A percentile compares a stretch with the other conserved stretches of the same genome.
Evolutionary conservation across 1,140 invertebrate genomes (phyloP).

Genomic region (Eupeodes corollae): DNA sequence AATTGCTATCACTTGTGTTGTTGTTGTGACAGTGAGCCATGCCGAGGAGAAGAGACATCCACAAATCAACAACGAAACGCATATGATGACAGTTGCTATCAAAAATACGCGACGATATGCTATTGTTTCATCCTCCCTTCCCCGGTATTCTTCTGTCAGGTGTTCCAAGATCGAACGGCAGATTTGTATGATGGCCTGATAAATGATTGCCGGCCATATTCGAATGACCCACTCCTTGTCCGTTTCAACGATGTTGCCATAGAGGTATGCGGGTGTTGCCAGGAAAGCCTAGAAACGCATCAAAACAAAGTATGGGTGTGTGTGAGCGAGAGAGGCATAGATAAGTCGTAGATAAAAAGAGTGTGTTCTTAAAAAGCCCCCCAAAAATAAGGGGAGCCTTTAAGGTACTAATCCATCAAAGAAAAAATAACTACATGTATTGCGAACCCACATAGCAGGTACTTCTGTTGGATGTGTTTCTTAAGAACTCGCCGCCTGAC

Average conservation of each 20-base stretch:
- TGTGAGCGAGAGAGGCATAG: too few relatives aligned
- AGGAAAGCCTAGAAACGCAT: slow-evolving; percentile 22
- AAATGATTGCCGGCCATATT: slow-evolving; percentile 34
- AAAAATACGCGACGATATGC: slow-evolving; percentile 26
- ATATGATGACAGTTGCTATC: slow-evolving; percentile 26
- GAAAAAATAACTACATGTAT: slow-evolving; percentile 25
- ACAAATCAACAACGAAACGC: slow-evolving; percentile 28
- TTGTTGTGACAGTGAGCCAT: slow-evolving; percentile 29
- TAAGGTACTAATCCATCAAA: too few relatives aligned
- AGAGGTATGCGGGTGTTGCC: slow-evolving; percentile 31
- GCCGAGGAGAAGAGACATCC: slow-evolving; percentile 33
- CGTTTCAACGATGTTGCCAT: slow-evolving; percentile 33
- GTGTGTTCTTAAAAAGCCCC: too few relatives aligned
- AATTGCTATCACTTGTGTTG: slow-evolving; percentile 31
- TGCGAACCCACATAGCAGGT: slow-evolving; percentile 35
- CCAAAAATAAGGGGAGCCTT: too few relatives aligned
- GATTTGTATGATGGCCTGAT: slow-evolving; percentile 30
- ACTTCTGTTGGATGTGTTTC: slow-evolving; percentile 36
- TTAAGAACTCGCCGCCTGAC: slow-evolving; percentile 31
- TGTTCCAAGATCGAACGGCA: slow-evolving; percentile 34
- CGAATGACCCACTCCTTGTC: slow-evolving; percentile 32
- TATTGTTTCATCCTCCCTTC: slow-evolving; percentile 23
- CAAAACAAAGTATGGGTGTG: too few relatives aligned
- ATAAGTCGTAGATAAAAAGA: too few relatives aligned
- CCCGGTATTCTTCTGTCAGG: slow-evolving; percentile 28